Evolutionary conservation across 1,140 invertebrate species (phyloP).

Genomic region (Galendromus occidentalis): DNA sequence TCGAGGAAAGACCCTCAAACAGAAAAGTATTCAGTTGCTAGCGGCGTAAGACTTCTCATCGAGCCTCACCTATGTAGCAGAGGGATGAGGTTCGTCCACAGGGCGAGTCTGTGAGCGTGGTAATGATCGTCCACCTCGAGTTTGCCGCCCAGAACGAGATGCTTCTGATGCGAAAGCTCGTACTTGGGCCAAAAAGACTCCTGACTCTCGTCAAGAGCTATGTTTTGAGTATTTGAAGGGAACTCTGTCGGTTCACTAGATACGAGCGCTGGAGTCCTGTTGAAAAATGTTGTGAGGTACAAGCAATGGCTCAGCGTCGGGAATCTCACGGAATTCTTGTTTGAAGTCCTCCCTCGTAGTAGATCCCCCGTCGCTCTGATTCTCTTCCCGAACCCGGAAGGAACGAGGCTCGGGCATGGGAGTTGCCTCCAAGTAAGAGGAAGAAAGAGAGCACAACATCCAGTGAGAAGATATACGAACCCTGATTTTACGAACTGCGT

Average conservation of each 20-base stretch:
- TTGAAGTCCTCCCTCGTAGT: too few species aligned
- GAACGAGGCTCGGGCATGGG: too few species aligned
- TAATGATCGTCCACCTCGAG: constrained; percentile 80
- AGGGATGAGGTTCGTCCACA: constrained; percentile 85
- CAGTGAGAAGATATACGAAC: constrained; percentile 27
- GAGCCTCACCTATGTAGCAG: constrained; percentile 48
- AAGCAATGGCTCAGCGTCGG: too few species aligned
- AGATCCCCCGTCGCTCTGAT: too few species aligned
- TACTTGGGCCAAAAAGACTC: constrained; percentile 50
- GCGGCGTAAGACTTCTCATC: too few species aligned
- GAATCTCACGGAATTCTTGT: too few species aligned
- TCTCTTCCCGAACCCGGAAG: too few species aligned
- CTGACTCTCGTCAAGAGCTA: too few species aligned
- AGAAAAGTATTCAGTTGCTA: too few species aligned
- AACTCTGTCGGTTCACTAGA: constrained; percentile 14
- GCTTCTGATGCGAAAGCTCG: constrained; percentile 66
- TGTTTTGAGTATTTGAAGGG: constrained; percentile 12
- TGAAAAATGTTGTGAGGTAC: constrained; percentile 3
- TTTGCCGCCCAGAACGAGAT: constrained; percentile 54
- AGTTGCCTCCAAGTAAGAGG: too few species aligned
- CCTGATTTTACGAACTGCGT: constrained; percentile 69
- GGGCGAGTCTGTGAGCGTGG: constrained; percentile 71
- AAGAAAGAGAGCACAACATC: too few species aligned
- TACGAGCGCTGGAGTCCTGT: not conserved
- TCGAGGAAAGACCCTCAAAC: too few species aligned